phyloP scores from a whole-genome alignment of 2,113 vertebrate genomes.

The Tragelaphus buxtoni region DNA sequence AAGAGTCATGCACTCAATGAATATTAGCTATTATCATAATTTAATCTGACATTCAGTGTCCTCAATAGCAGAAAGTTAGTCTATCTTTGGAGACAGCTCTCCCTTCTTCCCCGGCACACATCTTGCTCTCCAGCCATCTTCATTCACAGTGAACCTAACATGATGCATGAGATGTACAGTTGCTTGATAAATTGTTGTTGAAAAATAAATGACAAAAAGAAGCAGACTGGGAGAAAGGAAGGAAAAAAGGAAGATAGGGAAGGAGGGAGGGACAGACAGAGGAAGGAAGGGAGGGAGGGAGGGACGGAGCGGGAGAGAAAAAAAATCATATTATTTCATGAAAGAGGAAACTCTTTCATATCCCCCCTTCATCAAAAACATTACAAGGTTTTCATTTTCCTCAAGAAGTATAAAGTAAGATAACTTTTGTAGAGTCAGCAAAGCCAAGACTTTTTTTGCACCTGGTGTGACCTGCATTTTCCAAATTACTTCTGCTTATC shows the following conservation, averaged over 20 bases:
- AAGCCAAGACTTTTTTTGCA: neutral
- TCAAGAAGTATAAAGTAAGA: neutral
- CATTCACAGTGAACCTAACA: neutral
- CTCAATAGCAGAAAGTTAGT: neutral
- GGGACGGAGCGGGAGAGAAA: rapidly evolving
- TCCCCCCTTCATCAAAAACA: neutral
- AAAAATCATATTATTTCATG: neutral
- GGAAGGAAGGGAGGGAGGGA: neutral
- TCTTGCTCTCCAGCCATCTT: neutral
- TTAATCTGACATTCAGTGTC: neutral
- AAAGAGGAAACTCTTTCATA: neutral
- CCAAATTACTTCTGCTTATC: slow-evolving; percentile 17
- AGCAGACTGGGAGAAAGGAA: neutral
- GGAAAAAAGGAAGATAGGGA: neutral
- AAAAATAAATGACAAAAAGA: neutral
- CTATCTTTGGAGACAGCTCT: neutral
- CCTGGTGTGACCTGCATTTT: slow-evolving; percentile 3
- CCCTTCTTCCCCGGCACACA: neutral
- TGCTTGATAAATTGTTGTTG: neutral
- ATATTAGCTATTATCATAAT: neutral
- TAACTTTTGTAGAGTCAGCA: slow-evolving; percentile 19
- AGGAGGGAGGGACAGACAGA: no score
- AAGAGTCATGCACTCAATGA: neutral
- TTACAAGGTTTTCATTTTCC: neutral
- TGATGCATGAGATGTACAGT: neutral